phyloP scores from a whole-genome alignment of 2,888 invertebrate genomes.

The Callinectes sapidus region DNA sequence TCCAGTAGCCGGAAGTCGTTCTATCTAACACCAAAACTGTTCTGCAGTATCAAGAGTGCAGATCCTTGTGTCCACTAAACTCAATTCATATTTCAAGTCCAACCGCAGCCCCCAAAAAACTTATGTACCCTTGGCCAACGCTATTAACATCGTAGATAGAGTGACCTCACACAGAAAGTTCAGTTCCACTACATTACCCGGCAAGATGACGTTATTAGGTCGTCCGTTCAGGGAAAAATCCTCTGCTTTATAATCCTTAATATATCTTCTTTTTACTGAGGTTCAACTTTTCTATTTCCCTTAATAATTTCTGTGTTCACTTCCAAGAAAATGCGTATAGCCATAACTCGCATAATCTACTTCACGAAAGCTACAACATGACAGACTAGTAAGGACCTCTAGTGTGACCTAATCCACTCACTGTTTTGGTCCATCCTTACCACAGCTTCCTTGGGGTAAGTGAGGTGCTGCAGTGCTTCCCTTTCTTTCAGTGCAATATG shows the following conservation, averaged over 20 bases:
- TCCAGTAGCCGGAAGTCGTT: not conserved
- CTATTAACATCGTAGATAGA: not conserved
- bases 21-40: not conserved
- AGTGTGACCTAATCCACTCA: not conserved
- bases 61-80: not conserved
- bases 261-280: constrained; percentile 1
- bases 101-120: not conserved
- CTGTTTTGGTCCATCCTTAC: not conserved
- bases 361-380: not conserved
- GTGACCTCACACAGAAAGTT: constrained; percentile 28
- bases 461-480: not conserved
- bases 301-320: not conserved
- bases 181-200: not conserved
- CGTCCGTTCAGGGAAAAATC: not conserved
- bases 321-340: not conserved
- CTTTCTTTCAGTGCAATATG: not conserved
- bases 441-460: not conserved
- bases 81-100: not conserved
- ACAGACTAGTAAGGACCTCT: not conserved
- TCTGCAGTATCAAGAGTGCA: not conserved
- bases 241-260: not conserved
- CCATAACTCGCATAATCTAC: not conserved
- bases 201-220: constrained; percentile 6
- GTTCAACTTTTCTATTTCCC: not conserved
- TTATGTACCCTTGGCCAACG: not conserved